Percentiles rank a stretch among this genome's conserved stretches.
Conservation (phyloP, 2,888 invertebrate species). For the Rhingia rostrata region DNA sequence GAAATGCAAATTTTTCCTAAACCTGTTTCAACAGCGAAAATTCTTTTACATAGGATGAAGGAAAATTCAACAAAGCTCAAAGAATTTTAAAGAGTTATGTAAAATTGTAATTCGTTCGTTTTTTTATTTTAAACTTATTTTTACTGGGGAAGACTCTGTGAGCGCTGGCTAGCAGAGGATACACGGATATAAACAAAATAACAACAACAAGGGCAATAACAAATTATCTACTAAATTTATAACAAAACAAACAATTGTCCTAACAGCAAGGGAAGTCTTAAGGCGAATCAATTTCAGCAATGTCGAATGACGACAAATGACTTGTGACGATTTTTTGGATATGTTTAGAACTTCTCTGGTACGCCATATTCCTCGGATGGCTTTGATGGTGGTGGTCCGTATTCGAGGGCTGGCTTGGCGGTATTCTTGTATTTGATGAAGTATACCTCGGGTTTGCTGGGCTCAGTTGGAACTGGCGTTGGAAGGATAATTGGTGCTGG, state of each 20-base stretch:
- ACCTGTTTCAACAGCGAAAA: constrained; percentile 63
- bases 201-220: constrained; percentile 59
- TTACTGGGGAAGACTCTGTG: constrained; percentile 44
- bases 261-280: constrained; percentile 68
- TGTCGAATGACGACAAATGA: constrained; percentile 1
- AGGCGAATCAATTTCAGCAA: constrained; percentile 24
- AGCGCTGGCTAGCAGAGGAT: constrained; percentile 15
- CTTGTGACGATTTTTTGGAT: constrained; percentile 11
- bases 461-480: constrained; percentile 91
- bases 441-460: constrained; percentile 94
- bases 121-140: constrained; percentile 41
- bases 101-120: constrained; percentile 47
- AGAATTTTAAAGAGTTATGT: constrained; percentile 40
- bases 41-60: constrained; percentile 31
- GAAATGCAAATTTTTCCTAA: constrained; percentile 6
- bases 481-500: constrained; percentile 91
- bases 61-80: constrained; percentile 25
- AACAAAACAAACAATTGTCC: constrained; percentile 55
- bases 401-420: constrained; percentile 80
- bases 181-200: constrained; percentile 33
- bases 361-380: constrained; percentile 78
- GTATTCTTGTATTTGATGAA: constrained; percentile 90
- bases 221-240: constrained; percentile 68
- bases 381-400: constrained; percentile 79
- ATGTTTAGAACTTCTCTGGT: constrained; percentile 79